Base-by-base conservation (phyloP, 2,888 invertebrate species). In the Eristalinus sepulchralis region DNA sequence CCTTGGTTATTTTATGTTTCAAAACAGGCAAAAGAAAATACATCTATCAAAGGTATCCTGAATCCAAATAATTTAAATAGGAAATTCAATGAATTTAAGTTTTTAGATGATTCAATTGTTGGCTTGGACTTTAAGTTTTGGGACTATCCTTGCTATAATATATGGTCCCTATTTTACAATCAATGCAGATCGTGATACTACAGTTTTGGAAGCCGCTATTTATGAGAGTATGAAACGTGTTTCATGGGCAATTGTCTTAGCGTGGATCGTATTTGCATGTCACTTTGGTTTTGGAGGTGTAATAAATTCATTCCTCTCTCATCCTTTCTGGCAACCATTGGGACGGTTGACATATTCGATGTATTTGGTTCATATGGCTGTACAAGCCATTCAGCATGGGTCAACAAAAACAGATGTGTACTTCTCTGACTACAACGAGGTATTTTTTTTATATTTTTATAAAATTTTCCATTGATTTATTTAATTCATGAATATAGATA, bases 201-300 rank as follows among this genome's bases (percentile, higher is more conserved):
- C 90, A 0, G 66, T 90, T 3, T 70, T 90, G 22, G 92, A 92
- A 83, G 91, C 90, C 60, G 92, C 92, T 13, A 66, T 92, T 47
- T 92, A 89, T 79, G 92, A 92, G 88, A 90, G 91, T 1, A 83
- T 91, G 0, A 91, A 90, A 81, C 90, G 93, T 34, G 88, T 89
- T 31, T 85, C 90, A 2, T 92, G 92, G 92, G 90, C 91, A 11
- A 17, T 91, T 1, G 76, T 89, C 33, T 89, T 92, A 34, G 90
- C 90, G 1, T 92, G 92, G 91, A 90, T 92, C 47, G 90, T 92
- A 17, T 92, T 92, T 90, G 91, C 92, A 33, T 92, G 93, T 55
- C 90, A 91, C 76, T 91, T 91, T 75, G 92, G 91, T 1, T 91
- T 91, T 62, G 92, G 93, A 0, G 93, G 92, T 2, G 53, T 91